Evolutionary conservation across 1,140 invertebrate species (phyloP), one percentile per base, ranked within the genome.

Genomic region (Atta texana): DNA sequence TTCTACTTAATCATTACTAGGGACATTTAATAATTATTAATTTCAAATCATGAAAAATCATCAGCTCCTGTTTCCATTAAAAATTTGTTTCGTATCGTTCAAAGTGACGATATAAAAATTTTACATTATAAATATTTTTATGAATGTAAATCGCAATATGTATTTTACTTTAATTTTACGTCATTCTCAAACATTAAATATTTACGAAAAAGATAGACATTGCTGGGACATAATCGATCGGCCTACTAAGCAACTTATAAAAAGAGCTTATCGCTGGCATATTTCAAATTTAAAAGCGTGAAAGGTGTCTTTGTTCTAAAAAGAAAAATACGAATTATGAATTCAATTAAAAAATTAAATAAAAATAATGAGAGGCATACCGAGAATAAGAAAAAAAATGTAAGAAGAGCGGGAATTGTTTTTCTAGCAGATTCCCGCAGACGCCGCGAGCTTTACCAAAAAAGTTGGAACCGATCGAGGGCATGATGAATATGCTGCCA

Each of bases 381-480:
- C 59, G 51, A 75, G 66, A 66, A 28, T 12, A 80, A 85, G 53
- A 88, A 76, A 78, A 51, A 77, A n/a, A 16, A 16, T 71, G 63
- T 86, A 91, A 92, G 80, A 84, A 84, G 85, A 90, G 72, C 28
- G 72, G 85, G 87, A 88, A 90, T 93, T 92, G 64, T 94, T 94
- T 91, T 94, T 91, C 89, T 93, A 94, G 92, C 89, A 88, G 90
- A 90, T 89, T 88, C 53, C 88, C 84, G 49, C 81, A 66, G 92
- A 92, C 90, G 90, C 91, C 91, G 87, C 91, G 93, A 90, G 89
- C 89, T 87, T 94, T 94, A 85, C 94, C 93, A 7, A 91, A 93
- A 94, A 94, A 94, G 91, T 93, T 95, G 93, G 93, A 93, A 91
- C 94, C 94, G 51, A 93, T 95, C 88, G 87, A 92, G 89, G 89